Percentiles rank a stretch among this genome's conserved stretches.
Conservation (phyloP, 2,888 invertebrate genomes). For the Penaeus monodon region DNA sequence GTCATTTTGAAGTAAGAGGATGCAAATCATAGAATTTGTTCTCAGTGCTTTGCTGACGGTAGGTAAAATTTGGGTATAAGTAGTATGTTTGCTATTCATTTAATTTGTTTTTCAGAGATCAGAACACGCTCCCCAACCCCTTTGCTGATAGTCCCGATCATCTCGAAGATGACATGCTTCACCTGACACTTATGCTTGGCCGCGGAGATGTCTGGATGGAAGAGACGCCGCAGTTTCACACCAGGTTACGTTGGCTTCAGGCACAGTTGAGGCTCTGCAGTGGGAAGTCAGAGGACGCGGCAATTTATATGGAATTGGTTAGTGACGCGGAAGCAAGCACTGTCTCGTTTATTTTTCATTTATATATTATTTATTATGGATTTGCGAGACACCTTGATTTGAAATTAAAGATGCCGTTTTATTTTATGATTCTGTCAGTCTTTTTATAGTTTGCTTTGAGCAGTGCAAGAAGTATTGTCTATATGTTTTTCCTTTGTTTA, state of each 20-base stretch:
- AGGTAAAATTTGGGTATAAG: neutral
- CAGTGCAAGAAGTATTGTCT: too few species aligned
- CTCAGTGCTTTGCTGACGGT: too few species aligned
- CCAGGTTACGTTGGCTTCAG: conserved; percentile 59
- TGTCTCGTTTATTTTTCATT: neutral
- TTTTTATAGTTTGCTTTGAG: too few species aligned
- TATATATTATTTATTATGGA: too few species aligned
- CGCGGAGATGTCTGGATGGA: conserved; percentile 57
- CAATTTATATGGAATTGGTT: conserved; percentile 48
- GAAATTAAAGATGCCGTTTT: too few species aligned
- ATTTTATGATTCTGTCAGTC: too few species aligned
- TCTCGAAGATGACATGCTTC: conserved; percentile 57
- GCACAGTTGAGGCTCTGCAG: conserved; percentile 46
- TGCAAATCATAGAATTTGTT: neutral
- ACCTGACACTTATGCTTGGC: conserved; percentile 48
- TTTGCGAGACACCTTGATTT: too few species aligned
- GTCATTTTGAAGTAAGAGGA: neutral
- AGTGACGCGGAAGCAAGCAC: conserved; percentile 26
- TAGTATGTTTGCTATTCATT: too few species aligned
- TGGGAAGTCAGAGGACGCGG: conserved; percentile 52
- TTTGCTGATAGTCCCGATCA: conserved; percentile 7
- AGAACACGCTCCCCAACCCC: conserved; percentile 9
- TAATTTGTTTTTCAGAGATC: conserved; percentile 6
- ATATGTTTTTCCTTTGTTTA: too few species aligned
- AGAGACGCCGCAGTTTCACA: conserved; percentile 46